Percentiles rank a stretch among this genome's conserved stretches.
phyloP scores from a whole-genome alignment of 2,888 invertebrate species.

The Papilio protenor region DNA sequence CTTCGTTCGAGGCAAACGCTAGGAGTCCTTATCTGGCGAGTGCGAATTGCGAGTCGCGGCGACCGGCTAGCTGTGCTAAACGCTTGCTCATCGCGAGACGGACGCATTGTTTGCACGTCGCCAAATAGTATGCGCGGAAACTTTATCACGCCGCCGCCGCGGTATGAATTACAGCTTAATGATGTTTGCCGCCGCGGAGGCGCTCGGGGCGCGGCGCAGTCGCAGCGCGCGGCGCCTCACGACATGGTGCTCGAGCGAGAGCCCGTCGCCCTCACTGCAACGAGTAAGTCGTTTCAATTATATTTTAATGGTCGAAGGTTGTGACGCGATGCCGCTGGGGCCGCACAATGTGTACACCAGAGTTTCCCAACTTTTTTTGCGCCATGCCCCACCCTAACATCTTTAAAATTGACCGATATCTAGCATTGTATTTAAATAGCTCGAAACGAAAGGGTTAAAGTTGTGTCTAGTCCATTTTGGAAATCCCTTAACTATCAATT shows the following conservation, averaged over 20 bases:
- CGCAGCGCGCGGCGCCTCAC: background rate
- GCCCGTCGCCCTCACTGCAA: background rate
- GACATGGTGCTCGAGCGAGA: constrained; percentile 12
- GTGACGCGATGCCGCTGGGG: no score
- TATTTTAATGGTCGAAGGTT: background rate
- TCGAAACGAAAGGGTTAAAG: no score
- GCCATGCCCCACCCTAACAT: no score
- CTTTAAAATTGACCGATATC: no score
- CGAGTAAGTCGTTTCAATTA: background rate
- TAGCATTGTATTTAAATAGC: no score
- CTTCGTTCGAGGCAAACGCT: background rate
- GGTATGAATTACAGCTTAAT: constrained; percentile 42
- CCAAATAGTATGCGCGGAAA: constrained; percentile 5
- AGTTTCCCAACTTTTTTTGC: no score
- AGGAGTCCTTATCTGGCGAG: constrained; percentile 45
- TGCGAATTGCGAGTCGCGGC: constrained; percentile 53
- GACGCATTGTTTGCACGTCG: background rate
- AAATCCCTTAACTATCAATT: no score
- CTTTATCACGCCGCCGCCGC: constrained; percentile 2
- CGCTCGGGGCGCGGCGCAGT: background rate
- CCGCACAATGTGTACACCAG: no score
- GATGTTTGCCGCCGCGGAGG: constrained; percentile 37
- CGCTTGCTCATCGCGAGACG: constrained; percentile 23
- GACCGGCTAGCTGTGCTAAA: constrained; percentile 37
- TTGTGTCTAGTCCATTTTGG: no score